Conservation (phyloP, 2,888 invertebrate genomes). For the Drosophila recens region DNA sequence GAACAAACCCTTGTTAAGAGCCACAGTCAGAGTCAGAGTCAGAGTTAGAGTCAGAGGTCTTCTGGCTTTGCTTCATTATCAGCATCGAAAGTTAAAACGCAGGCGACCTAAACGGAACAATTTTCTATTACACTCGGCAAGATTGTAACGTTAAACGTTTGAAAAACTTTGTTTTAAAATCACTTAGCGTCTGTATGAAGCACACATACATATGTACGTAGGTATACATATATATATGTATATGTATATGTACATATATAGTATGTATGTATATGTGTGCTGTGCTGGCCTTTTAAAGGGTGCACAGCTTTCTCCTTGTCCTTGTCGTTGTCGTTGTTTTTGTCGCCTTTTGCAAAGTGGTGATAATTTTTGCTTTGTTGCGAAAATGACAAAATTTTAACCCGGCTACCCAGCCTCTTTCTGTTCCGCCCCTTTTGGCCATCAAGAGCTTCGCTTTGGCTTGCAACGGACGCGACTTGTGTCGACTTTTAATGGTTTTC, state of each 20-base stretch:
- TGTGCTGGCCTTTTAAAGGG: constrained; percentile 62
- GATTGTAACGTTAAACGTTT: constrained; percentile 73
- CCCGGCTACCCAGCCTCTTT: constrained; percentile 34
- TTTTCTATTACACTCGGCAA: constrained; percentile 62
- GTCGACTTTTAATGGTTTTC: constrained; percentile 82
- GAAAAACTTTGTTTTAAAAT: constrained; percentile 82
- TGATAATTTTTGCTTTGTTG: constrained; percentile 82
- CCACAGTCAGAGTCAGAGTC: constrained; percentile 4
- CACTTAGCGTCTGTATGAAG: constrained; percentile 64
- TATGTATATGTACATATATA: neutral
- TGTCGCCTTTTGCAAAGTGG: constrained; percentile 79
- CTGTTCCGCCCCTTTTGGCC: neutral
- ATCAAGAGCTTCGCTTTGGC: constrained; percentile 22
- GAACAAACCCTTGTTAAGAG: constrained; percentile 63
- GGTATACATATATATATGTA: neutral
- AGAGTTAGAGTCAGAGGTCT: neutral
- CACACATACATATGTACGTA: constrained; percentile 21
- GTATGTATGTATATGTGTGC: neutral
- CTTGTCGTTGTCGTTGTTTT: constrained; percentile 37
- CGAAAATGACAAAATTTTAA: constrained; percentile 81
- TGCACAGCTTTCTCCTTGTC: constrained; percentile 48
- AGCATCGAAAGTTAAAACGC: constrained; percentile 76
- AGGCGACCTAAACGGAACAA: constrained; percentile 53
- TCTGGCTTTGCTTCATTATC: constrained; percentile 68
- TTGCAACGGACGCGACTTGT: constrained; percentile 80